phyloP scores from a whole-genome alignment of 2,113 vertebrate genomes.

The Rhinopomastus cyanomelas region DNA sequence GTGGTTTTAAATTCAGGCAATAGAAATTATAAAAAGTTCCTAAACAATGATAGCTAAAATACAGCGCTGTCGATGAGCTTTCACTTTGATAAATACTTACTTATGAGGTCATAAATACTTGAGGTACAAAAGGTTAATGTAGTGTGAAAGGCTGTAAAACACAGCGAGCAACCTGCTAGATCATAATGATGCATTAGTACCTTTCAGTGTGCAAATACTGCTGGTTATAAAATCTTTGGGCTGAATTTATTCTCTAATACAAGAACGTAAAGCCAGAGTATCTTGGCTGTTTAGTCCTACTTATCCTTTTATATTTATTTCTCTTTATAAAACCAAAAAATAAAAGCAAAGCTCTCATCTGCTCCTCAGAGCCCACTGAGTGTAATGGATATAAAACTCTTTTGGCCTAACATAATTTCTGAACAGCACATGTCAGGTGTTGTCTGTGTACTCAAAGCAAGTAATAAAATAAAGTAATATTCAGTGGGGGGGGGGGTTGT shows the following conservation, averaged over 20 bases:
- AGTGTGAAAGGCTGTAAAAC: constrained; percentile 82
- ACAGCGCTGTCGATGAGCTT: constrained; percentile 71
- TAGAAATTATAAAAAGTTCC: constrained; percentile 66
- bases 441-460: background rate
- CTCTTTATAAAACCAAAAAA: background rate
- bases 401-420: constrained; percentile 56
- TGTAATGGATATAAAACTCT: constrained; percentile 56
- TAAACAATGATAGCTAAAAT: constrained; percentile 66
- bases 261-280: constrained; percentile 14
- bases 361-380: constrained; percentile 37
- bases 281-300: background rate
- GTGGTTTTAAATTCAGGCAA: constrained; percentile 57
- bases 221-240: constrained; percentile 67
- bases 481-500: no score
- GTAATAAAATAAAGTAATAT: background rate
- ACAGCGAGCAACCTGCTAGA: constrained; percentile 77
- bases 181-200: constrained; percentile 80
- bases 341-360: background rate
- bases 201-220: constrained; percentile 61
- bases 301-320: constrained; percentile 33
- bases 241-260: constrained; percentile 23
- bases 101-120: constrained; percentile 84
- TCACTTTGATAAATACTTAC: constrained; percentile 84
- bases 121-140: constrained; percentile 86
- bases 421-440: constrained; percentile 4